Base-by-base conservation (phyloP, 2,888 invertebrate species). In the Synanthedon myopaeformis region DNA sequence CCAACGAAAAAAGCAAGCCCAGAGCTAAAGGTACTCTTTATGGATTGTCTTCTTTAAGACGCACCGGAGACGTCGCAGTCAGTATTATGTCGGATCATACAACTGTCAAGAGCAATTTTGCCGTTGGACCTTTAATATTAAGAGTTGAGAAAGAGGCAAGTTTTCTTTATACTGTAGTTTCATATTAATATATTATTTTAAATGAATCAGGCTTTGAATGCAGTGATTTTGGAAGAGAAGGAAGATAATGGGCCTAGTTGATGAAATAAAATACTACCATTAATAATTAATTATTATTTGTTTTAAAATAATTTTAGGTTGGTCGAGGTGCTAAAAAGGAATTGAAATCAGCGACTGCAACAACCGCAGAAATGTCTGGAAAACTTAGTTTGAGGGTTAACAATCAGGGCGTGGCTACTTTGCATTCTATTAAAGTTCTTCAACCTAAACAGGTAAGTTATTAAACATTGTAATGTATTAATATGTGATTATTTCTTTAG, bases 331-430 rank as follows among this genome's bases (percentile, higher is more conserved):
- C 92, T 42, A 93, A 94, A 67, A 92, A 94, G 65, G 94, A 94
- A 79, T 81, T 95, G 57, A 92, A 95, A 74, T 95, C 94, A 62
- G 96, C 96, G 1, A 95, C 95, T 0, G 95, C 95, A 0, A 94
- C 94, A 3, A 96, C 95, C 1, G 94, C 94, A 1, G 95, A 95
- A 82, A 95, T 96, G 94, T 89, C 90, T 52, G 95, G 95, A 41
- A 92, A 92, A 75, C 82, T 96, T 55, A 94, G 91, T 66, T 85
- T 96, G 59, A 89, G 92, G 63, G 92, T 96, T 50, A 89, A 93
- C 61, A 92, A 93, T 69, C 93, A 94, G 59, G 93, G 93, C 4
- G 92, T 92, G n/a, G 95, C 95, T 42, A 93, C 94, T 12, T 79
- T 96, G 55, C 94, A 95, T 75, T 93, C 94, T 42, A 95, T 96